phyloP scores from a whole-genome alignment of 2,113 vertebrate genomes.

The Corythornis cristatus region DNA sequence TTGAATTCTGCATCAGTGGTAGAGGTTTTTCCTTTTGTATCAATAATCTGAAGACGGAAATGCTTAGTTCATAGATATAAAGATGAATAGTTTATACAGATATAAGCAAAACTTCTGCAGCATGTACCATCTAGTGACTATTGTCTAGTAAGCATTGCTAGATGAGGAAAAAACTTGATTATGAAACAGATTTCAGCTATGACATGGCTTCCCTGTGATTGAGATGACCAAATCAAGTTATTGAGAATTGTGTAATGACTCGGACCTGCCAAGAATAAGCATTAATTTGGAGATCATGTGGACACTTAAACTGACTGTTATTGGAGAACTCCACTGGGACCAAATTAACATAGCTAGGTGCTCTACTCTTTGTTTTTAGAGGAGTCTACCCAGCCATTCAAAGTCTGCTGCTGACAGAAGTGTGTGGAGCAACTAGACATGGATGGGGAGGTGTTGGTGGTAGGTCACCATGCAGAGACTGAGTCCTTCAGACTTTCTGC shows the following conservation, averaged over 20 bases:
- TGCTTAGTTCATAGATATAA: not conserved
- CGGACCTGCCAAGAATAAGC: not conserved
- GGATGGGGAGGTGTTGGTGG: not conserved
- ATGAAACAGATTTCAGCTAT: not conserved
- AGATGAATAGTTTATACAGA: not conserved
- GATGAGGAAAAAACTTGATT: not conserved
- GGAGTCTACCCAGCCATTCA: not conserved
- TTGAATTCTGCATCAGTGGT: not conserved
- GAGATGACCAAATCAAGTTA: not conserved
- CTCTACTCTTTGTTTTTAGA: not conserved
- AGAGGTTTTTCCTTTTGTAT: not conserved
- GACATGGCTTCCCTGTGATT: not conserved
- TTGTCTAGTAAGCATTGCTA: not conserved
- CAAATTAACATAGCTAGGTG: not conserved
- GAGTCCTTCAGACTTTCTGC: conserved; percentile 43
- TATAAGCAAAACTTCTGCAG: not conserved
- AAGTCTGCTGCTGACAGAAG: conserved; percentile 1
- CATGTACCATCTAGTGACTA: not conserved
- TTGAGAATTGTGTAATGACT: not conserved
- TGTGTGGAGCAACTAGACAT: not conserved
- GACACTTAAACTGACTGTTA: not conserved
- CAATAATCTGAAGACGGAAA: not conserved
- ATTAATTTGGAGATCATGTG: not conserved
- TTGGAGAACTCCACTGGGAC: not conserved
- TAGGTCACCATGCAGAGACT: not conserved